A percentile compares a stretch with the other conserved stretches of the same genome.
Conservation (phyloP, 2,888 invertebrate genomes). For the Drosophila paramelanica region DNA sequence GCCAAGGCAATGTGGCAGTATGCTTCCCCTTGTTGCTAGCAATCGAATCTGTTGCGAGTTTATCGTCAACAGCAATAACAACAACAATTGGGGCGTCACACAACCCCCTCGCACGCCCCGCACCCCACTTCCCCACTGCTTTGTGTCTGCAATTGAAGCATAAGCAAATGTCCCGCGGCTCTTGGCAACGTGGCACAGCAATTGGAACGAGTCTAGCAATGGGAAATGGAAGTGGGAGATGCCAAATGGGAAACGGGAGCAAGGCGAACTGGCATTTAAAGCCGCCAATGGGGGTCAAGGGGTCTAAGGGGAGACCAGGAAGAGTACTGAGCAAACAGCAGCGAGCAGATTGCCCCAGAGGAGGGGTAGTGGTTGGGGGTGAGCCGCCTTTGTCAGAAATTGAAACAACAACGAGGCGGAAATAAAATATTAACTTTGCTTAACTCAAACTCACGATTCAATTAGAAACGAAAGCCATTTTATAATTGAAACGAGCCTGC, state of each 20-base stretch:
- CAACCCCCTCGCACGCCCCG: not conserved
- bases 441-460: conserved; percentile 71
- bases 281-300: conserved; percentile 21
- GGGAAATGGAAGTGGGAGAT: conserved; percentile 29
- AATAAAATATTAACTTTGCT: conserved; percentile 78
- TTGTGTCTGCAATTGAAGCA: conserved; percentile 61
- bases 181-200: conserved; percentile 50
- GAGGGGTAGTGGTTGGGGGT: conserved; percentile 3
- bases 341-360: conserved; percentile 16
- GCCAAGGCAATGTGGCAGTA: conserved; percentile 54
- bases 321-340: conserved; percentile 56
- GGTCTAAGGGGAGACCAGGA: conserved; percentile 9
- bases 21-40: conserved; percentile 12
- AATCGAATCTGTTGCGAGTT: conserved; percentile 53
- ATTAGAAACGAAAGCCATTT: conserved; percentile 82
- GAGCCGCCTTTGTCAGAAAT: conserved; percentile 37
- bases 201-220: conserved; percentile 50
- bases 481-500: conserved; percentile 75
- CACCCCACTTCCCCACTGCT: not conserved
- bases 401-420: conserved; percentile 59
- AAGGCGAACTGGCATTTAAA: conserved; percentile 51
- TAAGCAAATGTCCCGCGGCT: conserved; percentile 60
- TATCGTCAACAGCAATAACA: conserved; percentile 44
- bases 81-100: conserved; percentile 21
- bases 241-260: conserved; percentile 21